Evolutionary conservation across 2,113 vertebrate species (phyloP).

Genomic region (Myotis yumanensis): DNA sequence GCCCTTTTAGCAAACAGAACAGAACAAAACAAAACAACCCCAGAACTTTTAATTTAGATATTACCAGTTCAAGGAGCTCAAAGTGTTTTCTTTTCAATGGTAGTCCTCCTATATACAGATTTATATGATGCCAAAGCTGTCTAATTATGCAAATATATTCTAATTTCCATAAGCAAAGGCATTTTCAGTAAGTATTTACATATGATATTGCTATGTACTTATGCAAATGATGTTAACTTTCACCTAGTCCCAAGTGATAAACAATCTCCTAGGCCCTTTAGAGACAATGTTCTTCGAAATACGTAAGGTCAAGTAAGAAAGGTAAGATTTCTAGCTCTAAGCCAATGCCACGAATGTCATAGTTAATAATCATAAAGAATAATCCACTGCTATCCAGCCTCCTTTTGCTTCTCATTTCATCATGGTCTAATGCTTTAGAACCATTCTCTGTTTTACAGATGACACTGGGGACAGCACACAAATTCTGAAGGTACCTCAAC

Average conservation of each 20-base stretch:
- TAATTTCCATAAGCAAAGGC: slow-evolving; percentile 25
- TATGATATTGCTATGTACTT: neutral
- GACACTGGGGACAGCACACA: slow-evolving; percentile 73
- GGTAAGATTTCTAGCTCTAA: neutral
- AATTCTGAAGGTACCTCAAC: slow-evolving; percentile 79
- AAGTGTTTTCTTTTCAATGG: slow-evolving; percentile 46
- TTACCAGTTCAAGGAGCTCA: neutral
- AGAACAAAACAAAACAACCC: neutral
- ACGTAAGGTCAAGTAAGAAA: neutral
- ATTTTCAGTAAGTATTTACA: neutral
- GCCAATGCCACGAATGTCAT: neutral
- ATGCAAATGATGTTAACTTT: neutral
- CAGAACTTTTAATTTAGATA: neutral
- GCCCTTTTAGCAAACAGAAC: neutral
- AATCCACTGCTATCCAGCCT: neutral
- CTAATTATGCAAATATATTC: neutral
- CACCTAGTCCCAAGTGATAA: neutral
- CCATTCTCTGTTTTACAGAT: slow-evolving; percentile 80
- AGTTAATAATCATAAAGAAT: neutral
- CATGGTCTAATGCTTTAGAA: slow-evolving; percentile 20
- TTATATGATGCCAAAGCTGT: neutral
- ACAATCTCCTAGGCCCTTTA: neutral
- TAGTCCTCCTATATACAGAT: neutral
- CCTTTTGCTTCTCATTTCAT: slow-evolving; percentile 3
- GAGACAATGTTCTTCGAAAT: neutral